These are phyloP conservation scores for Lycodopsis pacificus DNA, from an alignment of 2,797 vertebrate species.

Conservation along the genomic window DNA sequence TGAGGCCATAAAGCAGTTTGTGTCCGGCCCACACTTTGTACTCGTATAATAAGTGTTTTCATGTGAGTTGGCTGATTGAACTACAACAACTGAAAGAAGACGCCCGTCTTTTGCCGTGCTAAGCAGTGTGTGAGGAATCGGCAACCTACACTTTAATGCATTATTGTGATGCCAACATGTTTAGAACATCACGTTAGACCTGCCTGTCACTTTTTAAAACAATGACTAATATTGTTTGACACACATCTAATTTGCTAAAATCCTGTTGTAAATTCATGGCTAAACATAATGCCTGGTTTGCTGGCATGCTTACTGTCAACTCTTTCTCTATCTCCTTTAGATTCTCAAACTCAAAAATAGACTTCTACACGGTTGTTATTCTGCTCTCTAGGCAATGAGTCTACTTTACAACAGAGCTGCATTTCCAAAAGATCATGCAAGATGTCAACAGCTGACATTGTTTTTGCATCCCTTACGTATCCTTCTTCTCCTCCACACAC, in stretches of 20 bases:
- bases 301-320: slow-evolving; percentile 17
- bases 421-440: slow-evolving; percentile 59
- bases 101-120: neutral
- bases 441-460: slow-evolving; percentile 42
- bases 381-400: slow-evolving; percentile 29
- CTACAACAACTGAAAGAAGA: neutral
- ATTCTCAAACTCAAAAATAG: slow-evolving; percentile 46
- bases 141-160: neutral
- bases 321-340: neutral
- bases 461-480: slow-evolving; percentile 24
- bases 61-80: slow-evolving; percentile 11
- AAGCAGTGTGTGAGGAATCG: neutral
- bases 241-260: neutral
- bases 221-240: neutral
- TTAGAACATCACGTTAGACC: neutral
- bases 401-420: slow-evolving; percentile 14
- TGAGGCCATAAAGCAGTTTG: neutral
- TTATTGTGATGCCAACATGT: neutral
- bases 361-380: slow-evolving; percentile 36
- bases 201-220: neutral
- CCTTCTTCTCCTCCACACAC: slow-evolving; percentile 8
- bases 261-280: slow-evolving; percentile 7
- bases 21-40: too few species aligned
- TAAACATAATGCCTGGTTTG: neutral
- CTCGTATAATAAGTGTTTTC: neutral